These are phyloP conservation scores for Gortyna flavago DNA, from an alignment of 2,888 invertebrate species.

Conservation along the genomic window DNA sequence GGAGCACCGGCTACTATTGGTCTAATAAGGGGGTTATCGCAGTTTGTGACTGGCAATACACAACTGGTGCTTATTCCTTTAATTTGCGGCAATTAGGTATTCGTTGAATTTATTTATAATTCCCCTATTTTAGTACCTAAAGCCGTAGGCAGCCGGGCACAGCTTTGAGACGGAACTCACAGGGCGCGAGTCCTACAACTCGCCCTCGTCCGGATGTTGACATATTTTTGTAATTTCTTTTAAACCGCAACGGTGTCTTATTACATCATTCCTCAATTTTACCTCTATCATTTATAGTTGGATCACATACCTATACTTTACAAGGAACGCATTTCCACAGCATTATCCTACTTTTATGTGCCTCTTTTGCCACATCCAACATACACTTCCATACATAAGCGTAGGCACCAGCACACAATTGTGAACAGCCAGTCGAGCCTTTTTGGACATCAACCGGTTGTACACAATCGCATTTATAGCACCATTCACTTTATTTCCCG, in stretches of 20 bases:
- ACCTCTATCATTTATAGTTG: background rate
- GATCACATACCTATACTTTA: background rate
- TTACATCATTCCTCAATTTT: background rate
- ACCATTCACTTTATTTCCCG: background rate
- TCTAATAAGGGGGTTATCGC: background rate
- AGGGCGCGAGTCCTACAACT: background rate
- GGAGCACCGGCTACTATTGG: background rate
- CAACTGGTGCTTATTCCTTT: background rate
- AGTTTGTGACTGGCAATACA: background rate
- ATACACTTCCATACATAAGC: background rate
- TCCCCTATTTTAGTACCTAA: background rate
- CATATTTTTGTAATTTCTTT: background rate
- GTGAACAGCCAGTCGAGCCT: background rate
- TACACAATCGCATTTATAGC: background rate
- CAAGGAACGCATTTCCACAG: background rate
- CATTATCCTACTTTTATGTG: background rate
- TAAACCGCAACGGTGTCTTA: background rate
- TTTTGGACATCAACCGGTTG: background rate
- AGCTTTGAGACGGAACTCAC: background rate
- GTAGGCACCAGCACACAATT: background rate
- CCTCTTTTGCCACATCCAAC: background rate
- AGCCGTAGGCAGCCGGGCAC: no score
- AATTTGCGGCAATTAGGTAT: background rate
- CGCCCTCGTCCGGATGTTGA: background rate
- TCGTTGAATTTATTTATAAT: background rate